phyloP scores from a whole-genome alignment of 2,888 invertebrate genomes.

The Drosophila emarginata region DNA sequence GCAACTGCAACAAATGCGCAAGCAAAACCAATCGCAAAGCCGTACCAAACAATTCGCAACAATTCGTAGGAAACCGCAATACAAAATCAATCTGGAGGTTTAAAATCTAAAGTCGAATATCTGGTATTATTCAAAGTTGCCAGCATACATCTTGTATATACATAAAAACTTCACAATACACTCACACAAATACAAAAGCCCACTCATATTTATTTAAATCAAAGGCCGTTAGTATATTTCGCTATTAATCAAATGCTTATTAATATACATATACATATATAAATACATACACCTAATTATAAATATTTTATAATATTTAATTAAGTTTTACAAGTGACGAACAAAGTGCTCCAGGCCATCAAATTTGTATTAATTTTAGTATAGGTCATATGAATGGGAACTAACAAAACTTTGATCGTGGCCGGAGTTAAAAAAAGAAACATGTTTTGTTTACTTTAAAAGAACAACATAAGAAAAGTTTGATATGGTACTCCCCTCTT shows the following conservation, averaged over 20 bases:
- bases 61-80: slow-evolving; percentile 70
- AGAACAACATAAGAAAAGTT: neutral
- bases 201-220: slow-evolving; percentile 26
- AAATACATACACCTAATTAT: slow-evolving; percentile 14
- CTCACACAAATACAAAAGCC: slow-evolving; percentile 18
- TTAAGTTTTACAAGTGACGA: slow-evolving; percentile 31
- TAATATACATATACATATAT: neutral
- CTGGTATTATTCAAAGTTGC: neutral
- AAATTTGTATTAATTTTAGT: neutral
- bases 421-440: neutral
- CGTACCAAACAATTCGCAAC: slow-evolving; percentile 66
- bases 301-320: slow-evolving; percentile 54
- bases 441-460: neutral
- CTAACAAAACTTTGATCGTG: neutral
- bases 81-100: slow-evolving; percentile 49
- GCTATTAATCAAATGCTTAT: slow-evolving; percentile 5
- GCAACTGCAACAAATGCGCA: slow-evolving; percentile 29
- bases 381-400: neutral
- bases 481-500: neutral
- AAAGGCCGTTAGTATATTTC: slow-evolving; percentile 22
- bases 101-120: slow-evolving; percentile 26
- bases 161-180: slow-evolving; percentile 17
- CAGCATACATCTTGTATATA: slow-evolving; percentile 50
- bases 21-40: slow-evolving; percentile 19
- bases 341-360: slow-evolving; percentile 6